Evolutionary conservation across 2,113 vertebrate species (phyloP).

Genomic region (Pungitius pungitius): DNA sequence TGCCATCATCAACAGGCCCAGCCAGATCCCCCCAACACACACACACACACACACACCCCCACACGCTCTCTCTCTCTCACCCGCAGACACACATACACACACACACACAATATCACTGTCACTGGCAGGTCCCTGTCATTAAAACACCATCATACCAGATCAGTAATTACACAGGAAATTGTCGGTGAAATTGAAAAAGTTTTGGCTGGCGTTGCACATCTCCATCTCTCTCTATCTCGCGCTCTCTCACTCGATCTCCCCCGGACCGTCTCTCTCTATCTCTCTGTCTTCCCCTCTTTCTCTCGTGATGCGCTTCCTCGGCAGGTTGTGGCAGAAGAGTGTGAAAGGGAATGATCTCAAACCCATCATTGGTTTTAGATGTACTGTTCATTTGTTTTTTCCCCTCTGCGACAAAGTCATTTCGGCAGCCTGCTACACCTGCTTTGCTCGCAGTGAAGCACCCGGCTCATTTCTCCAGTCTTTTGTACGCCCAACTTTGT

Average conservation of each 20-base stretch:
- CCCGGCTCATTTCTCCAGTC: slow-evolving; percentile 48
- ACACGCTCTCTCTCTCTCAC: slow-evolving; percentile 19
- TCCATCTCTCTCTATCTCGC: slow-evolving; percentile 55
- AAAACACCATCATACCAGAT: slow-evolving; percentile 85
- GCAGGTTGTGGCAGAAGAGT: slow-evolving; percentile 70
- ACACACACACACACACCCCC: slow-evolving; percentile 35
- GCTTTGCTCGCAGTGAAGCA: slow-evolving; percentile 48
- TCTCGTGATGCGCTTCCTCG: slow-evolving; percentile 54
- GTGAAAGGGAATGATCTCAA: slow-evolving; percentile 77
- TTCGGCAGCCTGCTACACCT: slow-evolving; percentile 59
- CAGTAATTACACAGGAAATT: slow-evolving; percentile 87
- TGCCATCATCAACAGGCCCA: slow-evolving; percentile 76
- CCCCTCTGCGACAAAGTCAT: slow-evolving; percentile 72
- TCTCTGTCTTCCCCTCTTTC: slow-evolving; percentile 30
- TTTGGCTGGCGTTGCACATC: slow-evolving; percentile 80
- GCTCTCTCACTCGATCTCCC: slow-evolving; percentile 13
- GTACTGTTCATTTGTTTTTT: slow-evolving; percentile 68
- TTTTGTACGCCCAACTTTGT: slow-evolving; percentile 38
- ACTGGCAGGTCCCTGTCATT: slow-evolving; percentile 79
- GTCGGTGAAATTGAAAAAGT: slow-evolving; percentile 85
- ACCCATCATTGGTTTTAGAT: slow-evolving; percentile 78
- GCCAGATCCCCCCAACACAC: slow-evolving; percentile 50
- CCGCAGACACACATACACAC: slow-evolving; percentile 43
- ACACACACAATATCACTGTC: slow-evolving; percentile 71
- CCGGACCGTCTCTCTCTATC: slow-evolving; percentile 15